These are phyloP conservation scores for Tillus elongatus DNA, from an alignment of 2,888 invertebrate species.

Conservation along the genomic window DNA sequence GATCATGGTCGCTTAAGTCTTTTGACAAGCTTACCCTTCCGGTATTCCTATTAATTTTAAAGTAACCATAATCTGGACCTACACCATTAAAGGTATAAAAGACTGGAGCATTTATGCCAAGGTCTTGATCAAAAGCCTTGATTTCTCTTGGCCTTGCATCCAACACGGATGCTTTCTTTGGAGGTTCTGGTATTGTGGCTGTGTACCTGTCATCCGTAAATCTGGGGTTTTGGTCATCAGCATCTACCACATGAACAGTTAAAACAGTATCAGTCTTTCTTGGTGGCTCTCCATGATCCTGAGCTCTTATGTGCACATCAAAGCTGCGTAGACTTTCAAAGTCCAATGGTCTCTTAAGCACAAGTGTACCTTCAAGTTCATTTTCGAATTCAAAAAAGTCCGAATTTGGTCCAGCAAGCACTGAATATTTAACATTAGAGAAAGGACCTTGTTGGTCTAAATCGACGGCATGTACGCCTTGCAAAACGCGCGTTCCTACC, in stretches of 20 bases:
- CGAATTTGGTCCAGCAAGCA: slow-evolving; percentile 68
- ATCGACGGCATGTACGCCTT: slow-evolving; percentile 69
- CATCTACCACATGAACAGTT: slow-evolving; percentile 72
- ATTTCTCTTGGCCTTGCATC: slow-evolving; percentile 63
- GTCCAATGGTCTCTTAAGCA: slow-evolving; percentile 70
- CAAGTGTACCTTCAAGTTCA: slow-evolving; percentile 74
- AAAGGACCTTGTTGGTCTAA: slow-evolving; percentile 82
- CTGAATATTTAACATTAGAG: slow-evolving; percentile 75
- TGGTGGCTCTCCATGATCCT: slow-evolving; percentile 77
- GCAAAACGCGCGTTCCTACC: slow-evolving; percentile 62
- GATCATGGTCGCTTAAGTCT: slow-evolving; percentile 51
- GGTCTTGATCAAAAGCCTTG: slow-evolving; percentile 71
- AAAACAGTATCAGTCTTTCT: slow-evolving; percentile 65
- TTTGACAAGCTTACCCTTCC: slow-evolving; percentile 53
- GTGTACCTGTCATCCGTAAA: slow-evolving; percentile 62
- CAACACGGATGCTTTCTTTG: slow-evolving; percentile 54
- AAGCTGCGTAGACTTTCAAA: slow-evolving; percentile 73
- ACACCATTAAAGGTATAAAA: slow-evolving; percentile 58
- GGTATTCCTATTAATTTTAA: slow-evolving; percentile 55
- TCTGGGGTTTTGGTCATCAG: slow-evolving; percentile 85
- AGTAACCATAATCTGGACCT: slow-evolving; percentile 53
- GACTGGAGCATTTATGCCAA: slow-evolving; percentile 66
- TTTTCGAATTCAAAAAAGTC: slow-evolving; percentile 78
- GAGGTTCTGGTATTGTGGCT: slow-evolving; percentile 56
- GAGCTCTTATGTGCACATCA: slow-evolving; percentile 62